Conservation (phyloP, 2,888 invertebrate genomes). For the Lasioglossum marginatum region DNA sequence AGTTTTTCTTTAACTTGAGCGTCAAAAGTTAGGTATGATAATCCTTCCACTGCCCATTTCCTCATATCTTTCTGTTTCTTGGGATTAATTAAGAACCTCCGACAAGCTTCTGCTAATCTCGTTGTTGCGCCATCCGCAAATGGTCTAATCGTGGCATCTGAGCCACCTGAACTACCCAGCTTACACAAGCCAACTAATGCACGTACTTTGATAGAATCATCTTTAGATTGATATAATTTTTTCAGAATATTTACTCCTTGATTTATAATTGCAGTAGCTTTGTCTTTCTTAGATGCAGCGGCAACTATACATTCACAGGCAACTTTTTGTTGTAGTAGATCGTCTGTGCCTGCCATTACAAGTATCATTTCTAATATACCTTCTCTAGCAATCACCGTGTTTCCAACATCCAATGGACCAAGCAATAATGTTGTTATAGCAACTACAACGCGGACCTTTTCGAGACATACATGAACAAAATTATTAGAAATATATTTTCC, state of each 20-base stretch:
- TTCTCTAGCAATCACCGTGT: constrained; percentile 91
- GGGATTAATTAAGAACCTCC: constrained; percentile 95
- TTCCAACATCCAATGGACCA: constrained; percentile 97
- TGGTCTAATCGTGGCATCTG: constrained; percentile 96
- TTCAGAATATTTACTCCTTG: constrained; percentile 98
- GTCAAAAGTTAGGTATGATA: constrained; percentile 98
- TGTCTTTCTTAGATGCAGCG: constrained; percentile 98
- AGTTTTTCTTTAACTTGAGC: constrained; percentile 99
- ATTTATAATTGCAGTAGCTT: constrained; percentile 94
- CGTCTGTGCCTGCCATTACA: constrained; percentile 98
- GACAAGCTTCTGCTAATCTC: constrained; percentile 97
- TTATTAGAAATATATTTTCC: constrained; percentile 36
- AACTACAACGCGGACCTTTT: constrained; percentile 90
- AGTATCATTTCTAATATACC: constrained; percentile 98
- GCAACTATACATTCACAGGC: constrained; percentile 99
- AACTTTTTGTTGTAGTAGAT: constrained; percentile 94
- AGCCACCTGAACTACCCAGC: constrained; percentile 96
- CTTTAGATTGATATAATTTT: constrained; percentile 94
- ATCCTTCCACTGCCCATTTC: constrained; percentile 98
- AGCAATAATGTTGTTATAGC: constrained; percentile 95
- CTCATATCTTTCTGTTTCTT: constrained; percentile 94
- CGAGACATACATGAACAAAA: constrained; percentile 8
- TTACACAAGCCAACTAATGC: constrained; percentile 98
- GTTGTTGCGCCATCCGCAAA: constrained; percentile 98
- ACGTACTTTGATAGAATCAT: constrained; percentile 95